Percentiles rank a stretch among this genome's conserved stretches.
phyloP scores from a whole-genome alignment of 2,113 vertebrate species.

The Apus apus region DNA sequence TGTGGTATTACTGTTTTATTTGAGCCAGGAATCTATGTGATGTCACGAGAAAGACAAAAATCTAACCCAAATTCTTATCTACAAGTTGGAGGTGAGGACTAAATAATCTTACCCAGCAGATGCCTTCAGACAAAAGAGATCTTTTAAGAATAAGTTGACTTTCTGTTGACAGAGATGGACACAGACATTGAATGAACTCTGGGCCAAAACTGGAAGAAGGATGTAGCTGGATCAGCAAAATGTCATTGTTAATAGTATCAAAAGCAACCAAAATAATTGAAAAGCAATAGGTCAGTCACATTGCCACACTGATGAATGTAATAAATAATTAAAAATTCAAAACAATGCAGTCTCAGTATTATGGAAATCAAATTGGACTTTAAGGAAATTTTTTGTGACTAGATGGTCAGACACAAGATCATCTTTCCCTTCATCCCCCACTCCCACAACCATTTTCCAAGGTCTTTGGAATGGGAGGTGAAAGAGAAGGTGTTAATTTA shows the following conservation, averaged over 20 bases:
- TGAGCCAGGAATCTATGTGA: constrained; percentile 21
- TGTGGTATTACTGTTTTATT: constrained; percentile 16
- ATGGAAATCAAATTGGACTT: constrained; percentile 66
- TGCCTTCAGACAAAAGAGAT: constrained; percentile 19
- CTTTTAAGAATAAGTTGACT: constrained; percentile 28
- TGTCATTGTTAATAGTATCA: constrained; percentile 69
- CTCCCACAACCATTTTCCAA: background rate
- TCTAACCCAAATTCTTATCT: constrained; percentile 16
- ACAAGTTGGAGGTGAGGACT: background rate
- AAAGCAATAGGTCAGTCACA: constrained; percentile 68
- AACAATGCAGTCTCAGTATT: constrained; percentile 54
- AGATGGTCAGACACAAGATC: background rate
- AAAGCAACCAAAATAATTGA: constrained; percentile 73
- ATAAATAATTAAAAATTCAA: constrained; percentile 77
- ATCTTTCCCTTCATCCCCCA: background rate
- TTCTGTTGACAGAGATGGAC: constrained; percentile 62
- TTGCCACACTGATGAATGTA: constrained; percentile 64
- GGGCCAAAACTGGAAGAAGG: constrained; percentile 30
- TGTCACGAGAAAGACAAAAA: constrained; percentile 14
- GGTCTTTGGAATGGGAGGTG: constrained; percentile 8
- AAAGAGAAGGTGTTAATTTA: constrained; percentile 23
- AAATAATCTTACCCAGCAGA: background rate
- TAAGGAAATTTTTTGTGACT: constrained; percentile 34
- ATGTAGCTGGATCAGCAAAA: constrained; percentile 55
- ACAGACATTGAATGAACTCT: constrained; percentile 38